Evolutionary conservation across 2,888 invertebrate species (phyloP), one percentile per base, ranked within the genome.

Genomic region (Fabriciana adippe): DNA sequence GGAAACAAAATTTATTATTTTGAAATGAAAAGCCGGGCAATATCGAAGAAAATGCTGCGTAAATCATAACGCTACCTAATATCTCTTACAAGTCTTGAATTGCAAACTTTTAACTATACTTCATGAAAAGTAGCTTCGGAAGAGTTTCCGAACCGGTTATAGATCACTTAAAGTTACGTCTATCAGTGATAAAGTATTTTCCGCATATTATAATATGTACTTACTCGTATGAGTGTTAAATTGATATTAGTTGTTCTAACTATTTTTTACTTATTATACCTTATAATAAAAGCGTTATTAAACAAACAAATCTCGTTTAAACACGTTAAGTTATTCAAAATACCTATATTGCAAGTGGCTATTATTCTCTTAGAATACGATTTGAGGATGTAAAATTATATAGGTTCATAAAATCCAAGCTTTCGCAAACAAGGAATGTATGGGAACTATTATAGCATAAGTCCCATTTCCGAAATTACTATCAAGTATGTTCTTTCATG

Each of bases 11-110:
- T 75, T 76, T 74, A 72, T 73, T 72, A 73, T 71, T 72, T 72
- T 69, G 71, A 74, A 75, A 76, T 72, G 75, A 76, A 74, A 74
- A 71, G 70, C 74, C 70, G 70, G 72, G 74, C 77, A 78, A 78
- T 77, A 77, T 70, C 67, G 69, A 64, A 67, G 72, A 72, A 74
- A 74, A 73, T 70, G 67, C 71, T 73, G 69, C 74, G 72, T 74
- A 73, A 76, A 75, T 73, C 76, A 76, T 73, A 71, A 66, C 57
- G 72, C 68, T 74, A 72, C 69, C 71, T 75, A 74, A 76, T 75
- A 76, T 74, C 74, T 74, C 70, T 73, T 73, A 75, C 68, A 75
- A 73, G 73, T 74, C 71, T 68, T 70, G 72, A 74, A 73, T 71
- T 71, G 71, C 65, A 74, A 76, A 75, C 70, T 75, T 76, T 76